Percentiles rank a stretch among this genome's conserved stretches.
phyloP scores from a whole-genome alignment of 2,797 vertebrate genomes.

The Liparis tanakae region DNA sequence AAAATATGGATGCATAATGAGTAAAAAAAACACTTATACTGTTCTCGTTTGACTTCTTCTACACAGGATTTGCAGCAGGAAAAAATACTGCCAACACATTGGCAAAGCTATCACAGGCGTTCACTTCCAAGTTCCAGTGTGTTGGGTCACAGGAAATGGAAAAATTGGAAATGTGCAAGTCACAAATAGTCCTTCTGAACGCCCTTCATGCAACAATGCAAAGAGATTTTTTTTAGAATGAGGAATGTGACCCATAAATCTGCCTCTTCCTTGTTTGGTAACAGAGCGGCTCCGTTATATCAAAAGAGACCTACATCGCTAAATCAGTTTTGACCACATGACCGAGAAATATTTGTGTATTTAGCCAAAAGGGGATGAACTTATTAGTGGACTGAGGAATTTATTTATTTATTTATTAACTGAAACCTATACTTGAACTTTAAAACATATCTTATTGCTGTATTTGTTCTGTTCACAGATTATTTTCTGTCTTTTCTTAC shows the following conservation, averaged over 20 bases:
- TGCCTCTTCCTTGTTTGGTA: conserved; percentile 77
- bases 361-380: conserved; percentile 51
- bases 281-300: conserved; percentile 43
- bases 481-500: neutral
- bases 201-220: conserved; percentile 1
- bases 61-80: neutral
- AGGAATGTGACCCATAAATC: conserved; percentile 68
- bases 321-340: conserved; percentile 71
- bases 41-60: neutral
- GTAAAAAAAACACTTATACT: neutral
- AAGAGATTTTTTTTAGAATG: conserved; percentile 35
- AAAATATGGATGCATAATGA: neutral
- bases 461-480: neutral
- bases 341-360: conserved; percentile 64
- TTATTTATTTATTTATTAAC: conserved; percentile 16
- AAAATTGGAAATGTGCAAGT: conserved; percentile 18
- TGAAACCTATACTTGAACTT: neutral
- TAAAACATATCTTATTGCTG: neutral
- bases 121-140: conserved; percentile 2
- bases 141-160: conserved; percentile 30
- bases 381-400: conserved; percentile 35
- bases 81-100: neutral
- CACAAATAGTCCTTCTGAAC: conserved; percentile 26
- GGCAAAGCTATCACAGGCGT: conserved; percentile 5
- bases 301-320: conserved; percentile 58